These are phyloP conservation scores for Lophochroa leadbeateri DNA, from an alignment of 2,113 vertebrate genomes.

Conservation along the genomic window DNA sequence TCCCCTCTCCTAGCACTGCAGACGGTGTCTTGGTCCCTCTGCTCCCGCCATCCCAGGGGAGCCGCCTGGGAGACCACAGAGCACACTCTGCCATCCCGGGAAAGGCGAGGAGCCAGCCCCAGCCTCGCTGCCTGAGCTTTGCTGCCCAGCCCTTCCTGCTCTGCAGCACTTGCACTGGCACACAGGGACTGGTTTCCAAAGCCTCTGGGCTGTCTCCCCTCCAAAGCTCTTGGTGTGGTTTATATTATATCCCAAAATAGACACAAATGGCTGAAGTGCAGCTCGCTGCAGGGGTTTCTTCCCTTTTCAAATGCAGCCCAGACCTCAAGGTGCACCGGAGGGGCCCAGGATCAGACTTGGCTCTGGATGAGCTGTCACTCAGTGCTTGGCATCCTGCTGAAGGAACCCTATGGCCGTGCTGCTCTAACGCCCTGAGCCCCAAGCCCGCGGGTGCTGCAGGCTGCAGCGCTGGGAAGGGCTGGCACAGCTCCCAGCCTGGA, in stretches of 20 bases:
- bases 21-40: rapidly evolving
- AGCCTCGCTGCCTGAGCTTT: background rate
- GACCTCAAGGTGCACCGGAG: background rate
- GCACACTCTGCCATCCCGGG: background rate
- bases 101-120: background rate
- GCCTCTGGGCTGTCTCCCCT: background rate
- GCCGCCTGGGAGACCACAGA: rapidly evolving
- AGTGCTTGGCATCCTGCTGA: background rate
- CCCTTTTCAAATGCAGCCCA: background rate
- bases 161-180: background rate
- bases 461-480: background rate
- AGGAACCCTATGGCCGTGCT: background rate
- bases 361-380: background rate
- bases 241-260: background rate
- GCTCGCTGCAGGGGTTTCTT: background rate
- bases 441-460: background rate
- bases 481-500: background rate
- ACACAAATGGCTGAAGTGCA: background rate
- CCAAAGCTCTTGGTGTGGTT: background rate
- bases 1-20: rapidly evolving
- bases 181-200: background rate
- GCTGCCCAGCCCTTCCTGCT: background rate
- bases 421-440: rapidly evolving
- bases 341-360: background rate
- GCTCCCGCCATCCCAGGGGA: background rate